Evolutionary conservation across 2,888 invertebrate species (phyloP).

Genomic region (Reticulitermes lucifugus): DNA sequence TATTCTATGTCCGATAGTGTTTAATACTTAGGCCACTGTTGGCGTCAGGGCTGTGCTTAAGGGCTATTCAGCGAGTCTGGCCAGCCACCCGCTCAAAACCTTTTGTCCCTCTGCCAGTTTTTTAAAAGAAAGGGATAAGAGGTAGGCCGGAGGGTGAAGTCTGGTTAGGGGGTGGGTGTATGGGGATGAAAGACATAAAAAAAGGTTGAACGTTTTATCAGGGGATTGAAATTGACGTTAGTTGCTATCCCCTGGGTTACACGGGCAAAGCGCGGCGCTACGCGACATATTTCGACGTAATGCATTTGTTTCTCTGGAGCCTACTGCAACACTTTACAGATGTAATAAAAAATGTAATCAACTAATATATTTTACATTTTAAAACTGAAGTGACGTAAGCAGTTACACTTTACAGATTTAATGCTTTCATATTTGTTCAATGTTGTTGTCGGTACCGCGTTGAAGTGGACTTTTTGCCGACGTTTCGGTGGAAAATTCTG

Average conservation of each 20-base stretch:
- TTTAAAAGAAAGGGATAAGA: slow-evolving; percentile 37
- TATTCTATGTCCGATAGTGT: no score
- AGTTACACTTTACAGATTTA: no score
- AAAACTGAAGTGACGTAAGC: no score
- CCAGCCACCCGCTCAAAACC: slow-evolving; percentile 20
- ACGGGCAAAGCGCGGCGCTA: background rate
- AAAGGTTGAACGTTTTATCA: slow-evolving; percentile 17
- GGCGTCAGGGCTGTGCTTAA: background rate
- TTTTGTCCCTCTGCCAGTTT: slow-evolving; percentile 32
- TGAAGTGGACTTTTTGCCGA: no score
- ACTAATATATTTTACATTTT: no score
- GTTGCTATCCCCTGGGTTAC: background rate
- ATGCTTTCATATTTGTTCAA: no score
- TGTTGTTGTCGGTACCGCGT: no score
- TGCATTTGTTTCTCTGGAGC: background rate
- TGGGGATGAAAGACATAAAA: background rate
- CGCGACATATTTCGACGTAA: background rate
- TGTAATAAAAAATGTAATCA: no score
- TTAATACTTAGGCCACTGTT: background rate
- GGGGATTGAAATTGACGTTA: slow-evolving; percentile 28
- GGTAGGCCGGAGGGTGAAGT: slow-evolving; percentile 26
- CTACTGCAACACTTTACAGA: no score
- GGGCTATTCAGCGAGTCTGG: slow-evolving; percentile 35
- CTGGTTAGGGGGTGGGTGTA: slow-evolving; percentile 8
- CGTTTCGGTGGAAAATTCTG: no score